Evolutionary conservation across 2,888 invertebrate species (phyloP).

Genomic region (Onchidella celtica): DNA sequence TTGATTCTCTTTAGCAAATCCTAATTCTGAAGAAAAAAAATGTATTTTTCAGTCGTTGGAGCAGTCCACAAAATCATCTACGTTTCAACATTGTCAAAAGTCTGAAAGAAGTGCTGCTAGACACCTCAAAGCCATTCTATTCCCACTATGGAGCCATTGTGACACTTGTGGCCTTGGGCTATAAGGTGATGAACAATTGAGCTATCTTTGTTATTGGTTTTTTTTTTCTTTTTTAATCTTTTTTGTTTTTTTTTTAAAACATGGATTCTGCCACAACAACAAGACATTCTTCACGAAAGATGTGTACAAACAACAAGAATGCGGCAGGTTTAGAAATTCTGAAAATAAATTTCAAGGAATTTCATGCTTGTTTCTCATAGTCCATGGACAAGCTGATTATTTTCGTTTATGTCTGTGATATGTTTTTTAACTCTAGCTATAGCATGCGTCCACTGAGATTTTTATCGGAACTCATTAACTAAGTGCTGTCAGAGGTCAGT

Average conservation of each 20-base stretch:
- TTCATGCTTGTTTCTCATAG: too few species aligned
- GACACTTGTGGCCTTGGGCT: constrained; percentile 76
- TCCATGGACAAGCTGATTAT: too few species aligned
- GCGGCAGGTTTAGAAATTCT: too few species aligned
- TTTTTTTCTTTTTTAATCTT: not conserved
- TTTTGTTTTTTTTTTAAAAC: not conserved
- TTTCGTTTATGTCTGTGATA: too few species aligned
- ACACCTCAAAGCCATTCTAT: constrained; percentile 75
- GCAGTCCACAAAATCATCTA: constrained; percentile 73
- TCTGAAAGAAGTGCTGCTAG: constrained; percentile 75
- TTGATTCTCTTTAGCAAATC: not conserved
- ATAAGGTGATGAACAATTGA: constrained; percentile 64
- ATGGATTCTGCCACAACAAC: too few species aligned
- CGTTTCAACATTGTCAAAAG: constrained; percentile 67
- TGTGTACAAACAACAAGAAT: too few species aligned
- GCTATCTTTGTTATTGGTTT: not conserved
- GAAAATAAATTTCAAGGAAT: too few species aligned
- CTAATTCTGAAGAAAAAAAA: not conserved
- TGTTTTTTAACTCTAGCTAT: too few species aligned
- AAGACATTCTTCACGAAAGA: too few species aligned
- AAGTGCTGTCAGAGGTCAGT: too few species aligned
- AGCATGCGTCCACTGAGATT: too few species aligned
- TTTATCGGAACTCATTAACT: too few species aligned
- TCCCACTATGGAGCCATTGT: constrained; percentile 80
- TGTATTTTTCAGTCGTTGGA: constrained; percentile 75